phyloP scores from a whole-genome alignment of 2,888 invertebrate genomes.

The Chamaedrilus cognettii region DNA sequence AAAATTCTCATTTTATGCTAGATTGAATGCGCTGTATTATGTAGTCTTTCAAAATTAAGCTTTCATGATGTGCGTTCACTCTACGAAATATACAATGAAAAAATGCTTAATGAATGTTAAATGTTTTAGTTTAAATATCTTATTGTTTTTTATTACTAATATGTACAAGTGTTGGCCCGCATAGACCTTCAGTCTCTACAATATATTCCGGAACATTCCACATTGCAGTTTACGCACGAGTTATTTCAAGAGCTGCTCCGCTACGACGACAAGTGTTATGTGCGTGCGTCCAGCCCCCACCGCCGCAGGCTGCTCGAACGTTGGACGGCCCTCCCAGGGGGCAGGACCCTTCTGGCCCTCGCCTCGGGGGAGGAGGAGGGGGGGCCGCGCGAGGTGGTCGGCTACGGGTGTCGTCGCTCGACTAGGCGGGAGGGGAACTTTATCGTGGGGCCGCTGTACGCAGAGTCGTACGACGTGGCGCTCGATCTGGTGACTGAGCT shows the following conservation, averaged over 20 bases:
- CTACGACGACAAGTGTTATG: conserved; percentile 13
- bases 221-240: too few relatives aligned
- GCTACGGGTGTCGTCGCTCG: conserved; percentile 9
- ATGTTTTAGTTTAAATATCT: too few relatives aligned
- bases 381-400: not conserved
- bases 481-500: not conserved
- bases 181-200: too few relatives aligned
- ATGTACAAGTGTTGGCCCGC: too few relatives aligned
- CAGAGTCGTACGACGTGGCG: conserved; percentile 2
- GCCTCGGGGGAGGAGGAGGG: not conserved
- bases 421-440: not conserved
- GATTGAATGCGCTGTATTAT: too few relatives aligned
- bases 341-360: conserved; percentile 10
- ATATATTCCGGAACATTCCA: too few relatives aligned
- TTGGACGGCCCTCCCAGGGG: conserved; percentile 12
- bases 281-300: conserved; percentile 1
- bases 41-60: too few relatives aligned
- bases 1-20: too few relatives aligned
- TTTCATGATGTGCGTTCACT: too few relatives aligned
- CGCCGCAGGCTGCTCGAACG: conserved; percentile 6
- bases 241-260: not conserved
- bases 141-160: too few relatives aligned
- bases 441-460: conserved; percentile 18
- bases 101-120: too few relatives aligned
- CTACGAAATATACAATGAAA: too few relatives aligned